Conservation (phyloP, 2,113 vertebrate genomes). For the Seriola dumerili region DNA sequence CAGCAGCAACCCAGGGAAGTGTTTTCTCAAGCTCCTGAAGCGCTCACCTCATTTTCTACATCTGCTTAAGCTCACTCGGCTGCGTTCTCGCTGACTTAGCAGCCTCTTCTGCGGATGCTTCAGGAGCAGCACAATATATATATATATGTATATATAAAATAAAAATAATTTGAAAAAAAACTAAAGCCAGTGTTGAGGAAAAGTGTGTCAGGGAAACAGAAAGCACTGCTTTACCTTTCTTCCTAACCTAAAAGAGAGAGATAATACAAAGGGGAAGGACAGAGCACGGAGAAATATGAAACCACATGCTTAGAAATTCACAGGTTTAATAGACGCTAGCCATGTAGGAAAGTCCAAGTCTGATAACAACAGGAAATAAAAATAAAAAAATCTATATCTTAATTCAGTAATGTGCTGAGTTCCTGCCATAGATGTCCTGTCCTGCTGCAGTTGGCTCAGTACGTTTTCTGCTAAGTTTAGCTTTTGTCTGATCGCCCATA, state of each 20-base stretch:
- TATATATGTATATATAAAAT: too few species aligned
- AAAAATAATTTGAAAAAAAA: background rate
- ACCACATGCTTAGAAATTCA: constrained; percentile 21
- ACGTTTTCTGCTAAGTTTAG: background rate
- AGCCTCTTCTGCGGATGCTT: constrained; percentile 69
- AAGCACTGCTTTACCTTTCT: constrained; percentile 29
- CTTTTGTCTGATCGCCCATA: background rate
- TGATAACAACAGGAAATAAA: background rate
- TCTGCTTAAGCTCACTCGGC: constrained; percentile 76
- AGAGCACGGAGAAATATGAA: constrained; percentile 1
- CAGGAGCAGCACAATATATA: constrained; percentile 26
- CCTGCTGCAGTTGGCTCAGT: background rate
- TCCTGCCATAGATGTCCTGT: background rate
- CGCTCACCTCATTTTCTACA: constrained; percentile 56
- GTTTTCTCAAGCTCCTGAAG: constrained; percentile 71
- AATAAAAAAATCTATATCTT: background rate
- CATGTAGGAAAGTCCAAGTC: too few species aligned
- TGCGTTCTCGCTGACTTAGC: constrained; percentile 81
- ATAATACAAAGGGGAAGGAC: background rate
- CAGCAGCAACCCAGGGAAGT: constrained; percentile 52
- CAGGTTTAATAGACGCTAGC: background rate
- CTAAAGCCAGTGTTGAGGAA: constrained; percentile 40
- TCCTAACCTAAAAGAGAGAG: constrained; percentile 11
- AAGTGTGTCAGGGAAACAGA: constrained; percentile 76
- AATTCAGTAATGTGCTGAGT: background rate